phyloP scores from a whole-genome alignment of 2,797 vertebrate species.

The Molossus molossus region DNA sequence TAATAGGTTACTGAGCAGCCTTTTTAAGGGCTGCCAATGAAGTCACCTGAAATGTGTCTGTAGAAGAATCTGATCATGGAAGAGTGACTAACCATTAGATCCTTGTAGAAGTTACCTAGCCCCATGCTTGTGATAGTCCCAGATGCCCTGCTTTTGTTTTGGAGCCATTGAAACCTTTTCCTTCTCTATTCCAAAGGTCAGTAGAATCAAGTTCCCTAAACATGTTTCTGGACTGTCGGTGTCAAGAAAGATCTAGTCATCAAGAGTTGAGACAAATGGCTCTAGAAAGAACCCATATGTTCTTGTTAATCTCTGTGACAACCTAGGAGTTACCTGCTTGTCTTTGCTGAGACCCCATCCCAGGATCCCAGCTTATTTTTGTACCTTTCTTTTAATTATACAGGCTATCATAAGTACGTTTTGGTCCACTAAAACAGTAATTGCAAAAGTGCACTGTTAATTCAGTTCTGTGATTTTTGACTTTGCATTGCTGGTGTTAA shows the following conservation, averaged over 20 bases:
- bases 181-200: slow-evolving; percentile 79
- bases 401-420: rapidly evolving
- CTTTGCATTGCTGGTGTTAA: slow-evolving; percentile 15
- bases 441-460: neutral
- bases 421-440: neutral
- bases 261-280: slow-evolving; percentile 54
- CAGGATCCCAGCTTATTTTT: slow-evolving; percentile 54
- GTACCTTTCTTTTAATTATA: slow-evolving; percentile 52
- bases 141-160: slow-evolving; percentile 80
- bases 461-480: slow-evolving; percentile 22
- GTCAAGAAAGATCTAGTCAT: slow-evolving; percentile 74
- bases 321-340: neutral
- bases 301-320: neutral
- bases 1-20: slow-evolving; percentile 2
- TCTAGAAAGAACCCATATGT: slow-evolving; percentile 69
- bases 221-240: slow-evolving; percentile 78
- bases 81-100: slow-evolving; percentile 56
- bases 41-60: slow-evolving; percentile 21
- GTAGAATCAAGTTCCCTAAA: slow-evolving; percentile 80
- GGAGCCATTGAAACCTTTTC: slow-evolving; percentile 74
- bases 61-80: slow-evolving; percentile 59
- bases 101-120: slow-evolving; percentile 40
- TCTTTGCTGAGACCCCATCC: slow-evolving; percentile 57
- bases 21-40: slow-evolving; percentile 50
- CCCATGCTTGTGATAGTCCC: slow-evolving; percentile 73